Evolutionary conservation across 2,113 vertebrate species (phyloP).

Genomic region (Melanotaenia duboulayi): DNA sequence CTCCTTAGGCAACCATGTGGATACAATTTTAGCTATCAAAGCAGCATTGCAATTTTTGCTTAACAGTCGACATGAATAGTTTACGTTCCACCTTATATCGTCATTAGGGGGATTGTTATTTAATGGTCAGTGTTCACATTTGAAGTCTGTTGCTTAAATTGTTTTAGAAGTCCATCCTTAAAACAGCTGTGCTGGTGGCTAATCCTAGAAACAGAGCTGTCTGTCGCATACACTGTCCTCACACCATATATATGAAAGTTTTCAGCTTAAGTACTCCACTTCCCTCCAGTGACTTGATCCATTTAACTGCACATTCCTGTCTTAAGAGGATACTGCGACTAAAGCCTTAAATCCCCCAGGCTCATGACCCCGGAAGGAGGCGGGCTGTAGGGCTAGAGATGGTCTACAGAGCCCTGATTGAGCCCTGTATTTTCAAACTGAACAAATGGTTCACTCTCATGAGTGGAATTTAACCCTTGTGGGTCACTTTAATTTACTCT

Average conservation of each 20-base stretch:
- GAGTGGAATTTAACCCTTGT: not conserved
- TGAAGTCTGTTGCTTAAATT: slow-evolving; percentile 39
- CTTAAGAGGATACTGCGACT: slow-evolving; percentile 76
- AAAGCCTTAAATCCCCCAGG: slow-evolving; percentile 73
- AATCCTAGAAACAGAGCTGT: slow-evolving; percentile 49
- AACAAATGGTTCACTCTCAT: not conserved
- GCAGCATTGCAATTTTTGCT: slow-evolving; percentile 41
- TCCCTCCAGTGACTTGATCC: slow-evolving; percentile 71
- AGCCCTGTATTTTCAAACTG: not conserved
- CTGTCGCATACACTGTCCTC: slow-evolving; percentile 29
- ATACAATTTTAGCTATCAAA: slow-evolving; percentile 40
- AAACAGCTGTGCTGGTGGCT: slow-evolving; percentile 41
- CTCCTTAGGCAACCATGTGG: slow-evolving; percentile 46
- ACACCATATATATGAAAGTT: slow-evolving; percentile 62
- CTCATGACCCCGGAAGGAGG: slow-evolving; percentile 26
- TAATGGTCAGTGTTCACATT: slow-evolving; percentile 65
- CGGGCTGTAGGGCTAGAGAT: slow-evolving; percentile 6
- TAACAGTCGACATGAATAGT: slow-evolving; percentile 46
- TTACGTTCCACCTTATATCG: slow-evolving; percentile 57
- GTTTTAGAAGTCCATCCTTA: slow-evolving; percentile 36
- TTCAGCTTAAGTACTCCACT: slow-evolving; percentile 66
- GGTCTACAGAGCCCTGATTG: slow-evolving; percentile 14
- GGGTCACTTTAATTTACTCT: no score
- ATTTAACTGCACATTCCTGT: slow-evolving; percentile 72
- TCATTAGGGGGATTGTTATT: slow-evolving; percentile 58